Evolutionary conservation across 1,140 invertebrate species (phyloP).

Genomic region (Rhopalosiphum maidis): DNA sequence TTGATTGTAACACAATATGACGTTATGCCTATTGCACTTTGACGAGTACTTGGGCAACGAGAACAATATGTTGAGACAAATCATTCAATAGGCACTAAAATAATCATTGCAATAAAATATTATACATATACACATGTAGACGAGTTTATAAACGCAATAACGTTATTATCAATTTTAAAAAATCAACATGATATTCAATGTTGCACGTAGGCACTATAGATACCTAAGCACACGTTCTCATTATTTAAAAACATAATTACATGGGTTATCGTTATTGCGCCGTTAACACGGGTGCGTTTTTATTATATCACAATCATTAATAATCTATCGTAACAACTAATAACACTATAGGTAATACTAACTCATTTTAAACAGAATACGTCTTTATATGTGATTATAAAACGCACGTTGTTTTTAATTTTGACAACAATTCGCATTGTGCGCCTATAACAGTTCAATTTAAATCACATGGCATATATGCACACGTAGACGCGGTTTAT

Average conservation of each 20-base stretch:
- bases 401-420: no score
- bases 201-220: background rate
- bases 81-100: background rate
- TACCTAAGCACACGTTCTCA: background rate
- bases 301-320: background rate
- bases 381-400: background rate
- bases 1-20: background rate
- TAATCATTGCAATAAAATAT: no score
- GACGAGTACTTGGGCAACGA: no score
- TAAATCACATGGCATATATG: no score
- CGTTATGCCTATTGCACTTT: no score
- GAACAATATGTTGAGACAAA: background rate
- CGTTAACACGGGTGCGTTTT: background rate
- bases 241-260: background rate
- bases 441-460: no score
- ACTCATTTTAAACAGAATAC: background rate
- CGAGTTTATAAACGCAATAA: background rate
- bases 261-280: background rate
- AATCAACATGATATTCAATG: background rate
- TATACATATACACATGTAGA: background rate
- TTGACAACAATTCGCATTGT: no score
- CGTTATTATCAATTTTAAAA: background rate
- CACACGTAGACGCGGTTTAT: no score
- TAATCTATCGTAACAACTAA: no score
- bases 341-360: background rate